Evolutionary conservation across 2,113 vertebrate genomes (phyloP), one percentile per base, ranked within the genome.

Genomic region (Myrmecophaga tridactyla): DNA sequence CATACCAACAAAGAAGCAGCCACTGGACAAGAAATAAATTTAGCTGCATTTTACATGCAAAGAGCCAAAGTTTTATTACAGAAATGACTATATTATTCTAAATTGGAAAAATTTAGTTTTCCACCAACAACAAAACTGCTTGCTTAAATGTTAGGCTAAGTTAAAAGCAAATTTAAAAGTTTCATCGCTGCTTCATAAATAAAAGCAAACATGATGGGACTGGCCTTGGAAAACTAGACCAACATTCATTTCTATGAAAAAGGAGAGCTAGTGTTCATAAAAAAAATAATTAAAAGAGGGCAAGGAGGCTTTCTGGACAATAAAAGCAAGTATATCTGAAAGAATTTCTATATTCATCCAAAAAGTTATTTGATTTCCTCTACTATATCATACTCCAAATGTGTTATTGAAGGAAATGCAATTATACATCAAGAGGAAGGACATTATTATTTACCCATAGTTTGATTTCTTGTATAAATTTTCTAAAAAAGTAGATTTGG

Each of bases 101-200:
- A 94, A 60, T 65, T 14, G 9, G 46, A 13, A 87, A 93, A 90
- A 90, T 58, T 72, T 77, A 84, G 20, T 83, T 77, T 95, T 95
- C 21, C 21, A 41, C 62, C 34, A 58, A 82, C 58, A 25, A 9
- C 25, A 83, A 89, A 83, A 76, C 17, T 58, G 7, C 31, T 89
- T 76, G 9, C 11, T 92, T 46, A 82, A 82, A 43, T 23, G 7
- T 60, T 94, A 76, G 43, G 31, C 31, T 76, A 78, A 63, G 9
- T 75, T 69, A 63, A 65, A 63, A 89, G 46, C 21, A 89, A 76
- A 82, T 83, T 82, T 90, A 21, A 56, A 92, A 90, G 23, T 60
- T 25, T 65, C 5, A 36, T 43, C 23, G 21, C 27, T 72, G 10
- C 29, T 95, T 21, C 76, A 21, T 75, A 60, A 87, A n/a, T n/a